Evolutionary conservation across 2,888 invertebrate species (phyloP), one percentile per base, ranked within the genome.

Genomic region (Leptopilina myrica): DNA sequence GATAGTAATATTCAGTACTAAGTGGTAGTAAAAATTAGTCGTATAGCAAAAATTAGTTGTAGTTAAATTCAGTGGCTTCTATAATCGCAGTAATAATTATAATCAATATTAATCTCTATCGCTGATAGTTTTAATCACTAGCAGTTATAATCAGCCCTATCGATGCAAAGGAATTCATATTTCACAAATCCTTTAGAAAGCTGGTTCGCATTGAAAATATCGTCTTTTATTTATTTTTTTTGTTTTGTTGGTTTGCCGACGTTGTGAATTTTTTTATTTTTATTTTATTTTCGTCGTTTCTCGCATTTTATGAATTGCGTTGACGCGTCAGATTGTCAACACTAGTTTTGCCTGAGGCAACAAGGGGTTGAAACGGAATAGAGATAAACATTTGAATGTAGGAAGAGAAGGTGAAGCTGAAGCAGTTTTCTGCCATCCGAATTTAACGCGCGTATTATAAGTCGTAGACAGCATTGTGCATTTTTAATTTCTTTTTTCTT

Each of bases 371-470:
- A 56, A 56, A 73, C 49, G 69, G 26, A 73, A 73, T n/a, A 33
- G 69, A 73, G 69, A 73, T 73, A 73, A 73, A 73, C 33, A 73
- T 73, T 73, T 73, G 56, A 73, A 73, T 73, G 53, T 53, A 73
- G 49, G 26, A 73, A 26, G 26, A 33, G 20, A 69, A 69, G 67
- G 53, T 26, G 20, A 73, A 73, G 53, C 49, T 11, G 26, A 26
- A 69, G 53, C 69, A 26, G 20, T 46, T 69, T 26, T 26, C 69
- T 69, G 26, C 49, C 53, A 69, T 69, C 53, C 53, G 49, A 69
- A 69, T 33, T 33, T 33, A 33, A 33, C 33, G 33, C 33, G 33
- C 33, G 33, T 33, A 69, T 49, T 69, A 49, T 53, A 69, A 69
- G 14, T 20, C 53, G 7, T 53, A 53, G 69, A 69, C 69, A 69